Percentiles rank a stretch among this genome's conserved stretches.
phyloP scores from a whole-genome alignment of 2,113 vertebrate species.

The Columba livia region DNA sequence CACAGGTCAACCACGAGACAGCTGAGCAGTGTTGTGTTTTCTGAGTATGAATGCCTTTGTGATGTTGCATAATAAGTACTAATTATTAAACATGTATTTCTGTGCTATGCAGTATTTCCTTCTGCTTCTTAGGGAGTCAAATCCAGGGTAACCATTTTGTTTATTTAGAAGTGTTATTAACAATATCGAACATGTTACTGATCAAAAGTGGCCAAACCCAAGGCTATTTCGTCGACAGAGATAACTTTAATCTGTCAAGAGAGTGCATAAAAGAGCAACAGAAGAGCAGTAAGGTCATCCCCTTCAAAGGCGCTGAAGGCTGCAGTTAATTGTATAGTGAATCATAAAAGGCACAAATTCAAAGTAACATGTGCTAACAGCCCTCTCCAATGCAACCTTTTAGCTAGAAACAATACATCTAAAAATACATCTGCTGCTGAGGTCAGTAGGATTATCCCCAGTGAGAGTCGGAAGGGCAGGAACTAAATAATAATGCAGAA shows the following conservation, averaged over 20 bases:
- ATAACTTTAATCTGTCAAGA: not conserved
- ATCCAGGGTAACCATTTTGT: not conserved
- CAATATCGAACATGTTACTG: not conserved
- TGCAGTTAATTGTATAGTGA: not conserved
- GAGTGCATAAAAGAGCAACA: not conserved
- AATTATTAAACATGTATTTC: not conserved
- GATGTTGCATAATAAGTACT: not conserved
- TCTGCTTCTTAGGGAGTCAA: not conserved
- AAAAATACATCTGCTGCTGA: constrained; percentile 63
- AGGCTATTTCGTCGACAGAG: not conserved
- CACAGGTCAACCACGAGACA: not conserved
- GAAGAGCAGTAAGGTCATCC: not conserved
- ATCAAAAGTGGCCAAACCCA: not conserved
- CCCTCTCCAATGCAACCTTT: not conserved
- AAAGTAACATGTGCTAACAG: not conserved
- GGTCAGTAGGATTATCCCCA: constrained; percentile 23
- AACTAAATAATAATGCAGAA: constrained; percentile 34
- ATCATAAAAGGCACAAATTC: constrained; percentile 1
- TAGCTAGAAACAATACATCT: constrained; percentile 36
- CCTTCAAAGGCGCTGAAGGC: not conserved
- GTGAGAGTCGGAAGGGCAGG: not conserved
- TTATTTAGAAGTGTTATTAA: not conserved
- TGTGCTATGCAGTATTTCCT: not conserved
- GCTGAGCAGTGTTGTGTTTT: not conserved
- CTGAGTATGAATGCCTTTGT: not conserved